Evolutionary conservation across 2,113 vertebrate species (phyloP), one percentile per base, ranked within the genome.

Genomic region (Sapajus apella): DNA sequence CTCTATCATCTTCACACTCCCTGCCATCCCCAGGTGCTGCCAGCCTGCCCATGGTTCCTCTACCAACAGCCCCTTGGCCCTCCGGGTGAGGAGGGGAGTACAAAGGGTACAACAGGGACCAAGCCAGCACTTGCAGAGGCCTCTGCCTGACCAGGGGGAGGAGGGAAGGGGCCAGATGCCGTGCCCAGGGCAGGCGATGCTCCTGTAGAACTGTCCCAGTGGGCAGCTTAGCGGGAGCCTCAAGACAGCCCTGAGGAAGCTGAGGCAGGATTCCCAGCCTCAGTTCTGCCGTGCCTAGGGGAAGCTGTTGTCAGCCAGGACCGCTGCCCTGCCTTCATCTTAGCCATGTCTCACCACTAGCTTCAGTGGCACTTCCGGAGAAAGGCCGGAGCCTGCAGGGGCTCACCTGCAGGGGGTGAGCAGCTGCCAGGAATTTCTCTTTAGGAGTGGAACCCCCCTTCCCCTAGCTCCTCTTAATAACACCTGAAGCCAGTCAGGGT

Each of bases 111-210:
- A 35, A 30, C 32, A 47, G 45, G 12, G 9, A 79, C 13, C 20
- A 16, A 77, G n/a, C 64, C 55, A 13, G 32, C 27, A 27, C 9
- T 70, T 45, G 40, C 27, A 17, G 50, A 72, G 77, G 18, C n/a
- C 18, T 43, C 83, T 7, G 47, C 27, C 5, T 43, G 40, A 75
- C 45, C 7, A 16, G 8, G 40, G 23, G 11, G 4, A 37, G 32
- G 40, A 0, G 14, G 18, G 17, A 12, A 72, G 61, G 43, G 3
- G 40, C 12, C 27, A 30, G 75, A 16, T 0, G 23, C n/a, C 4
- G 13, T 43, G 25, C 23, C 25, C 75, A 23, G 56, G 23, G 55
- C 20, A 56, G 40, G 40, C 17, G 13, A 30, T 14, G 43, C 40
- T 76, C n/a, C 3, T 27, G 56, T 40, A 40, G 80, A 12, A 37